Percentiles rank a stretch among this genome's conserved stretches.
Conservation (phyloP, 2,113 vertebrate genomes). For the Pelusios castaneus region DNA sequence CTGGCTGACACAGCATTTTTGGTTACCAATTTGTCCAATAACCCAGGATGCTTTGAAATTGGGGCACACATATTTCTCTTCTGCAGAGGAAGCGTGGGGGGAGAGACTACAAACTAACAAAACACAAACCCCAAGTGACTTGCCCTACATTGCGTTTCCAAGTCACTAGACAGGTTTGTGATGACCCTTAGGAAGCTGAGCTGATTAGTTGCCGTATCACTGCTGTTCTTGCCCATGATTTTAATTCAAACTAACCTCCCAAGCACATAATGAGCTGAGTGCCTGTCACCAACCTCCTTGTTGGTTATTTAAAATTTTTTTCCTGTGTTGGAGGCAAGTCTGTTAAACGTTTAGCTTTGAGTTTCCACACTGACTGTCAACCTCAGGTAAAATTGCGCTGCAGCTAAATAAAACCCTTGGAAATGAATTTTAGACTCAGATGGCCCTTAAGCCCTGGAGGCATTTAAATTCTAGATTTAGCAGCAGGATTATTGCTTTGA, state of each 20-base stretch:
- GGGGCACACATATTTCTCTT: neutral
- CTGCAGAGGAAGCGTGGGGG: neutral
- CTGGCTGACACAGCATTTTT: neutral
- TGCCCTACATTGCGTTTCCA: neutral
- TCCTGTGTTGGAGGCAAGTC: constrained; percentile 24
- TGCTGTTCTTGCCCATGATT: constrained; percentile 41
- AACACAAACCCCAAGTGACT: neutral
- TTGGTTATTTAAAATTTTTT: neutral
- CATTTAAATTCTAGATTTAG: constrained; percentile 71
- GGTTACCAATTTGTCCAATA: neutral
- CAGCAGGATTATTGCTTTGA: constrained; percentile 58
- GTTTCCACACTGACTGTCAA: constrained; percentile 57
- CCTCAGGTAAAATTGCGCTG: constrained; percentile 55
- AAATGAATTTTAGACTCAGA: constrained; percentile 38
- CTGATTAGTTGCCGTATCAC: neutral
- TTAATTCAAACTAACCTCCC: constrained; percentile 40
- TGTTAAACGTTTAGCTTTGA: constrained; percentile 54
- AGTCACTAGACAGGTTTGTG: constrained; percentile 9
- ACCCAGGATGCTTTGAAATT: neutral
- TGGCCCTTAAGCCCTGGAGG: constrained; percentile 51
- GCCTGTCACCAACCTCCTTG: neutral
- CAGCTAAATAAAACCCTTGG: constrained; percentile 56
- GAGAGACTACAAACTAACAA: neutral
- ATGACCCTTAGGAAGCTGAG: constrained; percentile 42
- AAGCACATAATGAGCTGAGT: neutral